These are phyloP conservation scores for Drosophila prostipennis DNA, from an alignment of 2,888 invertebrate genomes.

Conservation along the genomic window DNA sequence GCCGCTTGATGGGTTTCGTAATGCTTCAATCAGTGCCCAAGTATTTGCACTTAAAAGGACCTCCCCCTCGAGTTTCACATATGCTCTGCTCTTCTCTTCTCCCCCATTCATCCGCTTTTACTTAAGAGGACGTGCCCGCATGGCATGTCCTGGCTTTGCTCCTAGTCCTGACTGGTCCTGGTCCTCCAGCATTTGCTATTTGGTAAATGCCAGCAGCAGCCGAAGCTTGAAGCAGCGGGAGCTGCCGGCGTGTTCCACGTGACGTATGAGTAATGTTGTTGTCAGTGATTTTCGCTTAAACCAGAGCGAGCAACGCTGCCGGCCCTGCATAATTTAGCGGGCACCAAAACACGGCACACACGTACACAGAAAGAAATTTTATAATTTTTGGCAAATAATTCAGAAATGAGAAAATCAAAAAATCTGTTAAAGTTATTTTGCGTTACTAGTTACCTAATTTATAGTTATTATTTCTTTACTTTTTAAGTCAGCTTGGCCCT, in stretches of 20 bases:
- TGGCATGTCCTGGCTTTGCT: conserved; percentile 14
- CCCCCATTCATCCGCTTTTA: conserved; percentile 2
- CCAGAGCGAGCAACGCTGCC: conserved; percentile 36
- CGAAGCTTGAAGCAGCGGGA: background rate
- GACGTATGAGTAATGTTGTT: conserved; percentile 77
- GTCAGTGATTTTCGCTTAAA: conserved; percentile 67
- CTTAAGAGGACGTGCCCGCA: conserved; percentile 51
- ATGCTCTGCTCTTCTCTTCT: background rate
- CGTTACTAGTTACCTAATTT: no score
- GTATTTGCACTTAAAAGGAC: conserved; percentile 31
- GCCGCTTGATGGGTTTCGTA: conserved; percentile 23
- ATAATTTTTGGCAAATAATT: background rate
- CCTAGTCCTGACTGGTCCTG: background rate
- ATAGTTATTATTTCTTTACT: background rate
- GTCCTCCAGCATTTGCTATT: conserved; percentile 15
- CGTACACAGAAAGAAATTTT: background rate
- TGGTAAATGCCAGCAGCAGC: conserved; percentile 33
- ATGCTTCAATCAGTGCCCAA: conserved; percentile 31
- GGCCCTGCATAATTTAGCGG: conserved; percentile 66
- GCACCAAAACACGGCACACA: conserved; percentile 50
- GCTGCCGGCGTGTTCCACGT: conserved; percentile 55
- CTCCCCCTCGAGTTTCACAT: background rate
- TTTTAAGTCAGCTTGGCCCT: background rate
- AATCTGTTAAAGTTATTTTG: background rate
- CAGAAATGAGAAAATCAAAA: background rate